Base-by-base conservation (phyloP, 2,888 invertebrate genomes). In the Volucella zonaria region DNA sequence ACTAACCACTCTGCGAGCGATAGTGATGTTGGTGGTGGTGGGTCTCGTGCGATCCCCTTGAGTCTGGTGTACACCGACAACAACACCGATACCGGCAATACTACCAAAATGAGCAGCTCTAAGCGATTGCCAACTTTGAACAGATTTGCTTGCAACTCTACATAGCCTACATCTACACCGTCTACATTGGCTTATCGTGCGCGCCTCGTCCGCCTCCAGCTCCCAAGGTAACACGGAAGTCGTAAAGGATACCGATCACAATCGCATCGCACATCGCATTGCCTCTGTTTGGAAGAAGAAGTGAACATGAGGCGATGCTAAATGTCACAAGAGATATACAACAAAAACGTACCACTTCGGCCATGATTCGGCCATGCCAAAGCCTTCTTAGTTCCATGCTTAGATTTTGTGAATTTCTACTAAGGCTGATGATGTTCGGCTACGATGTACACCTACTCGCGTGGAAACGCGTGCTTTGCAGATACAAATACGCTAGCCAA, bases 251-350 rank as follows among this genome's bases (percentile, higher is more conserved):
- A 85, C 81, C 81, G 85, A 85, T 85, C 85, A 62, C 85, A 77
- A 85, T 85, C 85, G 76, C 81, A 85, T 85, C 85, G 76, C 81
- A 75, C 67, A 85, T 85, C 67, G 85, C 68, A 76, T 67, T 70
- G 51, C 40, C 76, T 58, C 76, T 76, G 70, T 76, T 76, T 66
- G 67, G 52, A 62, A 81, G 81, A 62, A 67, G 67, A 85, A 70
- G 76, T 73, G 67, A 85, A 81, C 85, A 85, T 81, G 85, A 85
- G 81, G 68, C 85, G 56, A 85, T 77, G 81, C 81, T 85, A 85
- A 85, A 85, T 85, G 85, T 85, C 85, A 85, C 81, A 85, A 85
- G 85, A 81, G 77, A 81, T 85, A 85, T 85, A 81, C 83, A 80
- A 80, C 83, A 83, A 83, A 79, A 83, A 83, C 75, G 75, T 83